Conservation (phyloP, 2,113 vertebrate species). For the Bungarus multicinctus region DNA sequence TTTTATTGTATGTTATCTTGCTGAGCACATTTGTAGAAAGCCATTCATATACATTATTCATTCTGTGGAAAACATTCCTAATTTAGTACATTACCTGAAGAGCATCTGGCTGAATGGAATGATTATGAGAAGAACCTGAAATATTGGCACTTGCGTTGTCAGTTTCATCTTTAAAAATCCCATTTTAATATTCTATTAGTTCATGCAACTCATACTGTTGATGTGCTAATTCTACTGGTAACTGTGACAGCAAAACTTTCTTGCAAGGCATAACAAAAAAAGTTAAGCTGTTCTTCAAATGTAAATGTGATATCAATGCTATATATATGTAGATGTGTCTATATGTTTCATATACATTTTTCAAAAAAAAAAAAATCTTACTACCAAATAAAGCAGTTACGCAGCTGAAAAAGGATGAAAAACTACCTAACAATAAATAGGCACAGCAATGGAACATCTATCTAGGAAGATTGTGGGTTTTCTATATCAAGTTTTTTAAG, state of each 20-base stretch:
- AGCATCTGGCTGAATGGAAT: neutral
- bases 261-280: neutral
- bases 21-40: neutral
- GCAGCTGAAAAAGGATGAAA: neutral
- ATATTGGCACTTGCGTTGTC: neutral
- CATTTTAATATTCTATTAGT: neutral
- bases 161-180: neutral
- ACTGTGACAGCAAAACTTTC: neutral
- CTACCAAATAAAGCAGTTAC: neutral
- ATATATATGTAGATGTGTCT: neutral
- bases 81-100: neutral
- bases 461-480: neutral
- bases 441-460: neutral
- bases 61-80: neutral
- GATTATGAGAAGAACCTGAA: neutral
- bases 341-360: too few relatives aligned
- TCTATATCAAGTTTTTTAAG: neutral
- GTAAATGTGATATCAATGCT: neutral
- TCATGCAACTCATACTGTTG: neutral
- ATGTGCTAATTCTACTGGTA: neutral
- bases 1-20: neutral
- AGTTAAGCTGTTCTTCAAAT: neutral
- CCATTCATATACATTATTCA: neutral
- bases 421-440: neutral
- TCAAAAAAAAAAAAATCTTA: neutral